These are phyloP conservation scores for Molothrus aeneus DNA, from an alignment of 2,797 vertebrate genomes.

Conservation along the genomic window DNA sequence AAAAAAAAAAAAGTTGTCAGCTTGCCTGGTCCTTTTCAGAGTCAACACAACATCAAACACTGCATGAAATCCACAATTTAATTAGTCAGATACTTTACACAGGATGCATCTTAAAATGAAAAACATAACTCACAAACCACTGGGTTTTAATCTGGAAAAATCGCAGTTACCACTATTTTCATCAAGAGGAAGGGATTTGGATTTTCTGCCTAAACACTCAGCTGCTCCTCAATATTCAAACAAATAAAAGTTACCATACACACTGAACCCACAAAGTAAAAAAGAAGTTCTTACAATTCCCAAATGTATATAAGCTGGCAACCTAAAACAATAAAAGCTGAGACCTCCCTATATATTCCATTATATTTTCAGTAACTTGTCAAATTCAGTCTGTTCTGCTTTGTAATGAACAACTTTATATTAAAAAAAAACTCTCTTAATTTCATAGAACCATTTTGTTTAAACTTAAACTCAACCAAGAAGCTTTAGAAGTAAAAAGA, in stretches of 20 bases:
- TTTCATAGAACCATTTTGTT: neutral
- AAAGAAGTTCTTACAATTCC: neutral
- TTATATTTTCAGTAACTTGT: constrained; percentile 4
- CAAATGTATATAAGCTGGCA: neutral
- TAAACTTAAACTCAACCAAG: neutral
- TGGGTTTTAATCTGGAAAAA: constrained; percentile 32
- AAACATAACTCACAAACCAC: constrained; percentile 18
- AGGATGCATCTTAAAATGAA: constrained; percentile 53
- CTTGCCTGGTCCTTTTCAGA: constrained; percentile 40
- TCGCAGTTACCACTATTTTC: constrained; percentile 13
- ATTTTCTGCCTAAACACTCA: neutral
- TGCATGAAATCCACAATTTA: constrained; percentile 31
- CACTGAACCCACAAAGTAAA: neutral
- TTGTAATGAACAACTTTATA: neutral
- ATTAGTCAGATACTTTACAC: constrained; percentile 49
- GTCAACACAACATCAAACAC: constrained; percentile 21
- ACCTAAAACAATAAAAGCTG: neutral
- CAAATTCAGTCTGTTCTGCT: neutral
- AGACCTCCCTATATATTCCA: neutral
- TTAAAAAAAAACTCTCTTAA: neutral
- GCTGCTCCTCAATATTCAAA: constrained; percentile 7
- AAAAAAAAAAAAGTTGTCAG: neutral
- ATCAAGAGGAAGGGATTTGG: neutral
- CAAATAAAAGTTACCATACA: constrained; percentile 10
- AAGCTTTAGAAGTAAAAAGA: neutral